Evolutionary conservation across 2,113 vertebrate genomes (phyloP), one percentile per base, ranked within the genome.

Genomic region (Pao palembangensis): DNA sequence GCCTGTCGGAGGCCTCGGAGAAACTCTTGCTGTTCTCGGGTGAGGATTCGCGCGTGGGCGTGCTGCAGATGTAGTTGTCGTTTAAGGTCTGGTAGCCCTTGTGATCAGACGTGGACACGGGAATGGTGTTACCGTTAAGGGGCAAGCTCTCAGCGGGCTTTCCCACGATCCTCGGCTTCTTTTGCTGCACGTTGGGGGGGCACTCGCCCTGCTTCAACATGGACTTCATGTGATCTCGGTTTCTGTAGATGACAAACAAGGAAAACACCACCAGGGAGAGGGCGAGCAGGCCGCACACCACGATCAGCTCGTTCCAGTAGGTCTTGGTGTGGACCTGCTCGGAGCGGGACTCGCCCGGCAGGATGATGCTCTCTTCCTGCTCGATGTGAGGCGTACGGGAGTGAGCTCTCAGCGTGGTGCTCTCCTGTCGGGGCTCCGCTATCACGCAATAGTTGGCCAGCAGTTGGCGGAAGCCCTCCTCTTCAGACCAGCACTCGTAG

Each of bases 51-150:
- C 91, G 91, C 8, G 90, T 73, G 0, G 93, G 93, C 0, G 92
- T 92, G 87, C 90, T 92, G 73, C 88, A 90, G 6, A 91, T 90
- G 75, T 92, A 92, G 85, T 93, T 94, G 76, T 96, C 94, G 2
- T 93, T 93, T 68, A 98, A 82, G 10, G 95, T 93, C 88, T 96
- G 95, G 84, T 97, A 98, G 82, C 95, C 95, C 79, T 94, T 95
- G 89, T 96, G 94, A 67, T 97, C 95, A 0, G 92, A 91, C 1
- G 88, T 85, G 41, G 90, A n/a, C 5, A 86, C 90, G 0, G 93
- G 92, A 23, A 91, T 83, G 51, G 81, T 89, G 46, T 90, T 87
- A 1, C 94, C 94, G 0, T 96, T 96, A 20, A 97, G 91, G 0
- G 94, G 94, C 16, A 94, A 83, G 73, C 88, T 95, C 88, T 98